Conservation (phyloP, 1,140 invertebrate genomes). For the Drosophila ficusphila region DNA sequence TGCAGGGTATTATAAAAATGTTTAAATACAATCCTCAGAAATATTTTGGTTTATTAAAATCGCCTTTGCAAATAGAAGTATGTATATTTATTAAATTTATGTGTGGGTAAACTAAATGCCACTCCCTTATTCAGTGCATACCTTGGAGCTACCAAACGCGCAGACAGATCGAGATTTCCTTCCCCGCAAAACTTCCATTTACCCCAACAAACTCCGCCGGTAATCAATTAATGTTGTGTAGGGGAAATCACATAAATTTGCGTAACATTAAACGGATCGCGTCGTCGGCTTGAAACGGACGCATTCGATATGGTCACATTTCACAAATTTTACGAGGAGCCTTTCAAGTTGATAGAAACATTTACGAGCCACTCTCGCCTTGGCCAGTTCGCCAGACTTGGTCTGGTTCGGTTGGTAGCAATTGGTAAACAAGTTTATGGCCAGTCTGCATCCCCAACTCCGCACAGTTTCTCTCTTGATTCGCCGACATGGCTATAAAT, state of each 20-base stretch:
- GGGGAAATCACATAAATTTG: slow-evolving; percentile 74
- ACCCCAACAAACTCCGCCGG: slow-evolving; percentile 15
- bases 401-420: slow-evolving; percentile 43
- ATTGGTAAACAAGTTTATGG: slow-evolving; percentile 57
- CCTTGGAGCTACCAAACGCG: background rate
- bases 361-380: slow-evolving; percentile 48
- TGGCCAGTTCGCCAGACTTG: slow-evolving; percentile 9
- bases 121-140: background rate
- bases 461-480: slow-evolving; percentile 39
- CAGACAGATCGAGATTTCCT: background rate
- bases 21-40: no score
- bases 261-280: slow-evolving; percentile 73
- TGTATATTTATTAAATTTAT: no score
- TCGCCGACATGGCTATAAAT: slow-evolving; percentile 63
- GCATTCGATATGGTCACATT: slow-evolving; percentile 61
- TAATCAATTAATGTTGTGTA: slow-evolving; percentile 70
- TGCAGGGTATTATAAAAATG: no score
- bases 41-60: no score
- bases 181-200: slow-evolving; percentile 2
- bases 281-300: slow-evolving; percentile 35
- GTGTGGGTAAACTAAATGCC: no score
- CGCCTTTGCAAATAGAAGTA: no score
- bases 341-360: slow-evolving; percentile 76
- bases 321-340: slow-evolving; percentile 78
- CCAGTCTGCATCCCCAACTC: slow-evolving; percentile 15